phyloP scores from a whole-genome alignment of 2,113 vertebrate genomes.

The Caretta caretta region DNA sequence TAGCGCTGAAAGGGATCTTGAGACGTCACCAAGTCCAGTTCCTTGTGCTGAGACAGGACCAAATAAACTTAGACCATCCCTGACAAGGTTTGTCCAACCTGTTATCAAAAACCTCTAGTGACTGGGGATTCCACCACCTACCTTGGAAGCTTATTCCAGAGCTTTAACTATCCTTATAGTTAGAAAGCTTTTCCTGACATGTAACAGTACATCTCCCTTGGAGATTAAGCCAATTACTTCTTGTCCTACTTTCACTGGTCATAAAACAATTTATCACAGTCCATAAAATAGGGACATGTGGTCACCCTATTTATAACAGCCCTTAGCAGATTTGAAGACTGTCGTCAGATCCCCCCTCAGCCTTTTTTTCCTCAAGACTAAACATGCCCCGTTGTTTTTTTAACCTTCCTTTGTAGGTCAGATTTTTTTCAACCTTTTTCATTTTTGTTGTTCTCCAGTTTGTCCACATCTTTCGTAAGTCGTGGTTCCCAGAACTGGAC shows the following conservation, averaged over 20 bases:
- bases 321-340: too few species aligned
- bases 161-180: neutral
- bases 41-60: too few species aligned
- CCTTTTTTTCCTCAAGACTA: neutral
- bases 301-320: too few species aligned
- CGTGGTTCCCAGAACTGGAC: neutral
- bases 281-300: too few species aligned
- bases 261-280: too few species aligned
- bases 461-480: neutral
- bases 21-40: too few species aligned
- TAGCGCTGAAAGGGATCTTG: too few species aligned
- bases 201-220: neutral
- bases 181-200: neutral
- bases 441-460: neutral
- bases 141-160: neutral
- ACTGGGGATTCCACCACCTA: neutral
- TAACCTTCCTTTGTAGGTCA: neutral
- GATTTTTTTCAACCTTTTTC: neutral
- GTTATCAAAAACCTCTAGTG: neutral
- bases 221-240: neutral
- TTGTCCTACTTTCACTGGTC: too few species aligned
- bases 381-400: neutral
- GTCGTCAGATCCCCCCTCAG: too few species aligned
- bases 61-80: neutral
- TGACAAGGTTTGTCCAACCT: neutral